Evolutionary conservation across 1,140 invertebrate genomes (phyloP).

Genomic region (Apolygus lucorum): DNA sequence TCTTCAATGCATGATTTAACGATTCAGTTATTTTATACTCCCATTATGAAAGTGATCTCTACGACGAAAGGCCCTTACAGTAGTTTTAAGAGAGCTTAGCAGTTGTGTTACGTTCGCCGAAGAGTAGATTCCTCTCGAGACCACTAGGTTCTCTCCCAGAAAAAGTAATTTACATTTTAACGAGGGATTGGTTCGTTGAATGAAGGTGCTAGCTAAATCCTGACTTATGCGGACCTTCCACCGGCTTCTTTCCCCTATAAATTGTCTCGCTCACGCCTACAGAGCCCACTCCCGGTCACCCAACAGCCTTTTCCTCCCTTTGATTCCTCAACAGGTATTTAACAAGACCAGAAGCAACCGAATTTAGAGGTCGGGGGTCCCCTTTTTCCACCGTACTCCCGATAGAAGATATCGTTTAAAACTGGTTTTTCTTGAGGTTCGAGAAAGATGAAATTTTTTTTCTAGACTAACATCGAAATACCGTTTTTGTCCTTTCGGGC

Average conservation of each 20-base stretch:
- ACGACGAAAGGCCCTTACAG: neutral
- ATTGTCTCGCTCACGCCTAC: neutral
- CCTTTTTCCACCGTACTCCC: neutral
- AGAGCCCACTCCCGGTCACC: neutral
- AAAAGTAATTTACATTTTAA: neutral
- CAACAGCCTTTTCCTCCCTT: too few species aligned
- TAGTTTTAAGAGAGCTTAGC: neutral
- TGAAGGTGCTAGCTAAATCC: neutral
- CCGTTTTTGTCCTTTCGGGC: too few species aligned
- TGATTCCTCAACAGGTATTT: neutral
- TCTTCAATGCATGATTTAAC: neutral
- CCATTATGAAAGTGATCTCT: neutral
- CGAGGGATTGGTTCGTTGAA: neutral
- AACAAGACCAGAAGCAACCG: neutral
- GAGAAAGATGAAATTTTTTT: too few species aligned
- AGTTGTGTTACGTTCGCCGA: neutral
- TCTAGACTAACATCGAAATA: too few species aligned
- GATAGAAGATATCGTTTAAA: neutral
- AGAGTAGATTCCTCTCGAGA: too few species aligned
- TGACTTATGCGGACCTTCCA: neutral
- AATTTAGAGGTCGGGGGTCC: neutral
- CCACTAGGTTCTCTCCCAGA: too few species aligned
- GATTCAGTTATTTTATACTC: neutral
- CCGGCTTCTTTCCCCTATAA: neutral
- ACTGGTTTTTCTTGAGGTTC: too few species aligned